Evolutionary conservation across 2,113 vertebrate genomes (phyloP).

Genomic region (Poeciliopsis occidentalis): DNA sequence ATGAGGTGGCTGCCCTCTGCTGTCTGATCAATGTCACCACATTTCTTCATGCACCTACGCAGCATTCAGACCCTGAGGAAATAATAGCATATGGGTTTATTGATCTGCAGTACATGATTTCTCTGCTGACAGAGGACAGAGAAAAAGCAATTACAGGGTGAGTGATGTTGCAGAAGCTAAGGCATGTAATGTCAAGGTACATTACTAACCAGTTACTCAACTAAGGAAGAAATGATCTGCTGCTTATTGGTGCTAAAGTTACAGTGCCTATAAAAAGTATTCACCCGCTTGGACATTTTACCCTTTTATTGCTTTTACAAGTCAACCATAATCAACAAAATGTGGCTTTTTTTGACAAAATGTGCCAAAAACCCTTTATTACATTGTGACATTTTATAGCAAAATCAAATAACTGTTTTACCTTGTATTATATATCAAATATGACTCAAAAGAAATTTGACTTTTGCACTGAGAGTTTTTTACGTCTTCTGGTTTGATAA

Average conservation of each 20-base stretch:
- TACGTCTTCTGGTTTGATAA: too few species aligned
- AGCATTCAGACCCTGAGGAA: neutral
- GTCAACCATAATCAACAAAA: too few species aligned
- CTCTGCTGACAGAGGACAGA: constrained; percentile 49
- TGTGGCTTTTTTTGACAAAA: too few species aligned
- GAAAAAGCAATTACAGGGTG: constrained; percentile 42
- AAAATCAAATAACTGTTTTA: too few species aligned
- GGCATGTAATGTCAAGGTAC: constrained; percentile 47
- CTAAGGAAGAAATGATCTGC: constrained; percentile 28
- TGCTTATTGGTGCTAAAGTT: constrained; percentile 49
- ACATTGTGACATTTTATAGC: too few species aligned
- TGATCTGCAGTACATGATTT: constrained; percentile 45
- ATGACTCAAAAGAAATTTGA: too few species aligned
- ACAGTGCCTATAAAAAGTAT: too few species aligned
- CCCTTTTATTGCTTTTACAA: too few species aligned
- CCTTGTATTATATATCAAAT: too few species aligned
- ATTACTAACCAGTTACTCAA: constrained; percentile 66
- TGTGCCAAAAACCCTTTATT: too few species aligned
- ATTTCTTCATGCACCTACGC: constrained; percentile 5
- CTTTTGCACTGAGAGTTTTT: too few species aligned
- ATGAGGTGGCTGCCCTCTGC: constrained; percentile 61
- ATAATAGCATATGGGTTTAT: constrained; percentile 55
- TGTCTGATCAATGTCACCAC: constrained; percentile 47
- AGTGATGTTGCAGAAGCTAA: constrained; percentile 42
- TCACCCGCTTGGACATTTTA: too few species aligned